Base-by-base conservation (phyloP, 2,113 vertebrate species). In the Ifrita kowaldi region DNA sequence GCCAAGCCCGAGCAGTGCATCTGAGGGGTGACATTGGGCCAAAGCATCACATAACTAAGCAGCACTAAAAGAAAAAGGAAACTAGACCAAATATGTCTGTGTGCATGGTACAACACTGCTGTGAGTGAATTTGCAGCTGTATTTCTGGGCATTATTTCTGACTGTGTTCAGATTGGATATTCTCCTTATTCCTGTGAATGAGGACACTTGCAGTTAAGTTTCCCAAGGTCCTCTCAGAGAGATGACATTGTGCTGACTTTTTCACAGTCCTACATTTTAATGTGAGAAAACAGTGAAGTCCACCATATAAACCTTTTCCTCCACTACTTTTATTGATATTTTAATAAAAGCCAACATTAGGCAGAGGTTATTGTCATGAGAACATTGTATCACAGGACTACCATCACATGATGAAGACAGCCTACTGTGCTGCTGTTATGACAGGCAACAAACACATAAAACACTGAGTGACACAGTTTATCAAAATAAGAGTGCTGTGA, bases 1-100 rank as follows among this genome's bases (percentile, higher is more conserved):
- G 98, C 99, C 96, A 99, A 94, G 33, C 99, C 99, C 6, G 99
- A 99, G 90, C 99, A 99, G 94, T 99, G 99, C 99, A 99, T 99
- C 99, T 99, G 84, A 37, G 23, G 75, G 49, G 93, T 1, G 52
- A 93, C 22, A 75, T 28, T 1, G 47, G 1, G 5, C 12, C 87
- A 88, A 42, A 63, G 8, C 35, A 41, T 23, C 56, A 85, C 27
- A 30, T 7, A 78, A 85, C 37, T 21, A 62, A 52, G n/a, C 33
- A 84, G 52, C 22, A 33, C 24, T 18, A 26, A 22, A 78, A 16
- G 39, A 52, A 24, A 50, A 44, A 41, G 4, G 62, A 17, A 71
- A 49, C 47, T 35, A 47, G 17, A 33, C 33, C 24, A 67, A 59
- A 41, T 15, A 44, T 0, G 13, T 30, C 41, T 59, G 24, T 3